phyloP scores from a whole-genome alignment of 2,797 vertebrate species.

The Paguma larvata region DNA sequence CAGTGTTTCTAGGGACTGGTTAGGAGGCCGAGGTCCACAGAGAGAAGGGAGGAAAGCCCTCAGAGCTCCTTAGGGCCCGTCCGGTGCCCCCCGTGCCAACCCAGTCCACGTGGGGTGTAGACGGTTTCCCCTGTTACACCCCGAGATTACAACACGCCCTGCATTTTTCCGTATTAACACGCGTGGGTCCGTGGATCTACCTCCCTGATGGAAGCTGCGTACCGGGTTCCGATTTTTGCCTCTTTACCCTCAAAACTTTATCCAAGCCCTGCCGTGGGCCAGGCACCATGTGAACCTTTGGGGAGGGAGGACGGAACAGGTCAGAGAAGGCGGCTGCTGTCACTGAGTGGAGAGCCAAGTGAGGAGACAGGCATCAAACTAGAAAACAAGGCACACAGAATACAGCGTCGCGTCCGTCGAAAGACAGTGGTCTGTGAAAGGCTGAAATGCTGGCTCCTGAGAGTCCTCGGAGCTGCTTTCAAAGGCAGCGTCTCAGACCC shows the following conservation, averaged over 20 bases:
- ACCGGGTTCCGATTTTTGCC: neutral
- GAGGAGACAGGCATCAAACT: neutral
- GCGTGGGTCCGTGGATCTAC: too few species aligned
- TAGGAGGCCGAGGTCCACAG: neutral
- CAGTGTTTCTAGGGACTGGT: neutral
- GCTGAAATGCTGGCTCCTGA: neutral
- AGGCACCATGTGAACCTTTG: neutral
- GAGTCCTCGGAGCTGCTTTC: neutral
- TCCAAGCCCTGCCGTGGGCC: neutral
- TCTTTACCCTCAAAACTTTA: neutral
- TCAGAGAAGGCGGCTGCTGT: neutral
- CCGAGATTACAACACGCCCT: neutral
- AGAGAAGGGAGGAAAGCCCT: neutral
- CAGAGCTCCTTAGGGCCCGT: neutral
- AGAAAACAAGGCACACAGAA: neutral
- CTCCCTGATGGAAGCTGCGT: neutral
- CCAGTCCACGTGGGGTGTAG: neutral
- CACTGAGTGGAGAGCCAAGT: neutral
- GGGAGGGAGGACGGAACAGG: neutral
- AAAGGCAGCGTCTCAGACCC: neutral
- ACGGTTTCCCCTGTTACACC: neutral
- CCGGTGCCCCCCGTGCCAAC: neutral
- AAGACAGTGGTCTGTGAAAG: neutral
- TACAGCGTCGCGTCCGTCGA: neutral
- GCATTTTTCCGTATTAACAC: neutral